Evolutionary conservation across 2,888 invertebrate genomes (phyloP), one percentile per base, ranked within the genome.

Genomic region (Drosophila barbarae): DNA sequence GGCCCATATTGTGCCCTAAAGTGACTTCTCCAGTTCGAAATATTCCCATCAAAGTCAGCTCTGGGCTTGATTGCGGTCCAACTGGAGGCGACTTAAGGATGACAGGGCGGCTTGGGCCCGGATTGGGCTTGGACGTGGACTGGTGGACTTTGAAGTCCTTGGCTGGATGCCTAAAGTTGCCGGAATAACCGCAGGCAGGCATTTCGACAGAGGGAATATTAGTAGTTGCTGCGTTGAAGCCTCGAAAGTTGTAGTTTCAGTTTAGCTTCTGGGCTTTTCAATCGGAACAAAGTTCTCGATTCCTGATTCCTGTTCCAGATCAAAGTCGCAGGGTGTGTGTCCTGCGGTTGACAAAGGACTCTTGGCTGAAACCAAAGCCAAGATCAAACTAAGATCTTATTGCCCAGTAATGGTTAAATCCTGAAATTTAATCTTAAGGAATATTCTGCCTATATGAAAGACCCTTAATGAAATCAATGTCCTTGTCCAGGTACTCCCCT

Each of bases 31-130:
- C 30, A 36, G 39, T 36, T 44, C 42, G 13, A 54, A 64, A 64
- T 68, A 55, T 64, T 56, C 56, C 44, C 63, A 64, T 64, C 69
- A 68, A 68, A 46, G 64, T 64, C 60, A 58, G 46, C 59, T 64
- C 63, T 32, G 21, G 46, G 46, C 47, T 18, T 63, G 59, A 59
- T 59, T 63, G 63, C 59, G 59, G 46, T 63, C 30, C 21, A 21
- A 30, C 52, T 42, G 28, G 28, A 34, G 38, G 63, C 44, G 30
- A 26, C 46, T 26, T 18, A 46, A 46, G 46, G 23, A 32, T 26
- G 53, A 15, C 32, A 55, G 55, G 28, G 34, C 3, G 26, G 34
- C 26, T 28, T 8, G 12, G 12, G 26, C 9, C 3, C 5, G 26
- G 34, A 2, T 21, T 23, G 26, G 21, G 35, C 26, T 28, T 12